phyloP scores from a whole-genome alignment of 2,888 invertebrate genomes.

The Neria commutata region DNA sequence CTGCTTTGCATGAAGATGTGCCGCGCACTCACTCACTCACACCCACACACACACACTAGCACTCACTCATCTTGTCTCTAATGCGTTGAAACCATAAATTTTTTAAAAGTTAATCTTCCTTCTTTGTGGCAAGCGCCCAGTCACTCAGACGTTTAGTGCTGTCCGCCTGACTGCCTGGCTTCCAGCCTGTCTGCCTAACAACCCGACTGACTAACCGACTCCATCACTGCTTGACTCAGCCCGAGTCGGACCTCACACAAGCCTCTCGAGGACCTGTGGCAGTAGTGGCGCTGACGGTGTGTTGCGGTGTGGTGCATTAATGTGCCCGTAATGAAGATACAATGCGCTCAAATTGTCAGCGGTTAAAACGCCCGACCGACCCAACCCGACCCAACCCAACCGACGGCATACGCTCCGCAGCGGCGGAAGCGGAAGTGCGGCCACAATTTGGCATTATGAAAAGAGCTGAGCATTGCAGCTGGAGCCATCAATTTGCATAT shows the following conservation, averaged over 20 bases:
- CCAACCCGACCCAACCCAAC: background rate
- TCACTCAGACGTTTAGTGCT: background rate
- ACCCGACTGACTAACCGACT: no score
- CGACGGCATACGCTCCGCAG: background rate
- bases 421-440: background rate
- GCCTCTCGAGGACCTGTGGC: conserved; percentile 22
- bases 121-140: background rate
- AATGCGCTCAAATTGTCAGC: conserved; percentile 26
- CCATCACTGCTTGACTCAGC: background rate
- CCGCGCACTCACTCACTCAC: background rate
- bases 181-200: no score
- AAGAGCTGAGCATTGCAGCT: background rate
- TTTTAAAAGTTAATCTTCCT: conserved; percentile 40
- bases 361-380: conserved; percentile 9
- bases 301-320: conserved; percentile 22
- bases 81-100: conserved; percentile 43
- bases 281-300: conserved; percentile 13
- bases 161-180: background rate
- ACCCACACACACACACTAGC: background rate
- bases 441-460: background rate
- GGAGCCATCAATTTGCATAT: background rate
- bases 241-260: conserved; percentile 25
- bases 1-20: background rate
- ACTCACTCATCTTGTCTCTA: conserved; percentile 23
- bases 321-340: conserved; percentile 38